phyloP scores from a whole-genome alignment of 23 tunicate genomes.

The Trididemnum miniatum region DNA sequence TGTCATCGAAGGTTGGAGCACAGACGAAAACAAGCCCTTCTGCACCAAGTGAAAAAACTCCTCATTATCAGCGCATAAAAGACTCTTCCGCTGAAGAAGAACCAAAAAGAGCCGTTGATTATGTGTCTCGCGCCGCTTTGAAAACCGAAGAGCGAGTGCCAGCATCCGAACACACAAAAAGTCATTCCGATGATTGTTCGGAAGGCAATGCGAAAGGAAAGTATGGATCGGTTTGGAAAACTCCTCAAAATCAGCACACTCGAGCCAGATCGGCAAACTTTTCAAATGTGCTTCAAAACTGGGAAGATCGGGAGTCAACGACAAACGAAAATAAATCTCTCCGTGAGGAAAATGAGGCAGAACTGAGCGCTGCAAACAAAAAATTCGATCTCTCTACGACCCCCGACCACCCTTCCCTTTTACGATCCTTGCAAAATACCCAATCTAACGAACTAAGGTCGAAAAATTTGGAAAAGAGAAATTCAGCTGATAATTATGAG shows the following conservation, averaged over 20 bases:
- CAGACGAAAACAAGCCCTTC: not conserved
- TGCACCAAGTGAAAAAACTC: not conserved
- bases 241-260: constrained; percentile 57
- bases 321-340: not conserved
- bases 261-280: constrained; percentile 37
- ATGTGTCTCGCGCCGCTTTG: not conserved
- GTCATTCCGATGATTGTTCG: constrained; percentile 30
- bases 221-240: constrained; percentile 82
- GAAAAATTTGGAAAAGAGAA: not conserved
- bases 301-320: not conserved
- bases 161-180: constrained; percentile 21
- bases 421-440: constrained; percentile 41
- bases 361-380: not conserved
- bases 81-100: not conserved
- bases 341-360: not conserved
- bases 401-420: constrained; percentile 27
- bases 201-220: constrained; percentile 28
- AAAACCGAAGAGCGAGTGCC: not conserved
- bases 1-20: constrained; percentile 11
- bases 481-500: constrained; percentile 48
- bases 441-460: not conserved
- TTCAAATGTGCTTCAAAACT: constrained; percentile 8
- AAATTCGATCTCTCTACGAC: not conserved
- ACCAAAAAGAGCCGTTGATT: constrained; percentile 5
- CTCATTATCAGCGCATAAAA: constrained; percentile 25